Percentiles rank a stretch among this genome's conserved stretches.
Conservation (phyloP, 1,140 invertebrate species). For the Diprion similis region DNA sequence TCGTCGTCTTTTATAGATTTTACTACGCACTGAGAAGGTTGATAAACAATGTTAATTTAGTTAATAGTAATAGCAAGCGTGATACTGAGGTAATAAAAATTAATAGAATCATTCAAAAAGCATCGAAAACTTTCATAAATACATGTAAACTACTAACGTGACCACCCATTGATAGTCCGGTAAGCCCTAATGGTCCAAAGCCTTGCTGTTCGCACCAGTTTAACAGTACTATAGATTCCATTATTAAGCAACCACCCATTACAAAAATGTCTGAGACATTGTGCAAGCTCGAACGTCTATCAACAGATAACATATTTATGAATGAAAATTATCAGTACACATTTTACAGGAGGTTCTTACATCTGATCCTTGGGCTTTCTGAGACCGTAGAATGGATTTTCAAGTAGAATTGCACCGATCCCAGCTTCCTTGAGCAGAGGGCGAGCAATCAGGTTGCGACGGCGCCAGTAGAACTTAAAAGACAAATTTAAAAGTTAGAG, state of each 20-base stretch:
- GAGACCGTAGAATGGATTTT: constrained; percentile 97
- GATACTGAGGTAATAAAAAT: not conserved
- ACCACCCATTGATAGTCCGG: constrained; percentile 99
- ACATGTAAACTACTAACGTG: constrained; percentile 75
- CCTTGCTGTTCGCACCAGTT: constrained; percentile 91
- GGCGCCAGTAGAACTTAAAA: constrained; percentile 88
- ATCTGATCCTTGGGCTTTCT: constrained; percentile 92
- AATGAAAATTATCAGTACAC: constrained; percentile 9
- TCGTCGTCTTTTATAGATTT: too few species aligned
- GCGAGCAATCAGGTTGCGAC: constrained; percentile 88
- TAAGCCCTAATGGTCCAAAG: constrained; percentile 90
- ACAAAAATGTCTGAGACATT: constrained; percentile 99
- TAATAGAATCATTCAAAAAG: constrained; percentile 6
- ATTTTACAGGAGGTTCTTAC: constrained; percentile 65
- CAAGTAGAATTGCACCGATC: constrained; percentile 92
- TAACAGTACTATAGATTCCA: constrained; percentile 91
- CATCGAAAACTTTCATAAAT: constrained; percentile 7
- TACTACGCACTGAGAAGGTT: too few species aligned
- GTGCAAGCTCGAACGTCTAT: constrained; percentile 87
- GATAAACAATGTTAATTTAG: too few species aligned
- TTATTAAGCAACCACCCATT: constrained; percentile 96
- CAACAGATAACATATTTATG: constrained; percentile 36
- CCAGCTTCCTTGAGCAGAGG: constrained; percentile 89
- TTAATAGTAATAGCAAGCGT: too few species aligned
- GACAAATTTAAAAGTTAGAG: not conserved